Conservation (phyloP, 2,888 invertebrate genomes). For the Subacronicta megacephala region DNA sequence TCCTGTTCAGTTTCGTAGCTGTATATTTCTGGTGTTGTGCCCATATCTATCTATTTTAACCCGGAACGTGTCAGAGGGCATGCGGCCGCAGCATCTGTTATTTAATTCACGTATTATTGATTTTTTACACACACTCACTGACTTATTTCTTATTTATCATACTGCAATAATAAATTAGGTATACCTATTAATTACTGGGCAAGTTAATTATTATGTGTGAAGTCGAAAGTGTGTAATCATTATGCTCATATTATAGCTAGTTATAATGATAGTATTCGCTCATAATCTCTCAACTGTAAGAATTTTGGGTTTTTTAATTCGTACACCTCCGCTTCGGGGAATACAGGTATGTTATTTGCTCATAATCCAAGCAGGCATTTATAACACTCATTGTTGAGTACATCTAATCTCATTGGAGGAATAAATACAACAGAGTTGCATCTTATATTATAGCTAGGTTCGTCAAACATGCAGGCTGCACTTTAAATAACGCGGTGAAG, state of each 20-base stretch:
- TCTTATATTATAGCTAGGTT: conserved; percentile 13
- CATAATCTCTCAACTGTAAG: too few relatives aligned
- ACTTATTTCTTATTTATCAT: background rate
- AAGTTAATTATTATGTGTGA: too few relatives aligned
- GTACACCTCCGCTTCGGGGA: too few relatives aligned
- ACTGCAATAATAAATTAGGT: too few relatives aligned
- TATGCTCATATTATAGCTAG: too few relatives aligned
- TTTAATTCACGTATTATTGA: conserved; percentile 7
- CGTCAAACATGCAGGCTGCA: conserved; percentile 29
- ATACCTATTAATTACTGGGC: too few relatives aligned
- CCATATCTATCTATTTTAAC: conserved; percentile 34
- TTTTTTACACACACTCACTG: background rate
- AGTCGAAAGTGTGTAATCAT: too few relatives aligned
- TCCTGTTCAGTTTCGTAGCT: conserved; percentile 5
- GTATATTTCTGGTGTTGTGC: conserved; percentile 17
- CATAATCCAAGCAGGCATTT: too few relatives aligned
- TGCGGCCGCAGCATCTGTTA: background rate
- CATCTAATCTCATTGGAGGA: conserved; percentile 6
- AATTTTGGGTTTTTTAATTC: too few relatives aligned
- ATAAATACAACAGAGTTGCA: conserved; percentile 14
- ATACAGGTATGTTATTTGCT: too few relatives aligned
- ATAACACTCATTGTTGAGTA: conserved; percentile 15
- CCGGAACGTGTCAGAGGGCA: conserved; percentile 18
- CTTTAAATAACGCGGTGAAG: conserved; percentile 50
- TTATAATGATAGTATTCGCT: too few relatives aligned